Evolutionary conservation across 2,113 vertebrate genomes (phyloP).

Genomic region (Archocentrus centrarchus): DNA sequence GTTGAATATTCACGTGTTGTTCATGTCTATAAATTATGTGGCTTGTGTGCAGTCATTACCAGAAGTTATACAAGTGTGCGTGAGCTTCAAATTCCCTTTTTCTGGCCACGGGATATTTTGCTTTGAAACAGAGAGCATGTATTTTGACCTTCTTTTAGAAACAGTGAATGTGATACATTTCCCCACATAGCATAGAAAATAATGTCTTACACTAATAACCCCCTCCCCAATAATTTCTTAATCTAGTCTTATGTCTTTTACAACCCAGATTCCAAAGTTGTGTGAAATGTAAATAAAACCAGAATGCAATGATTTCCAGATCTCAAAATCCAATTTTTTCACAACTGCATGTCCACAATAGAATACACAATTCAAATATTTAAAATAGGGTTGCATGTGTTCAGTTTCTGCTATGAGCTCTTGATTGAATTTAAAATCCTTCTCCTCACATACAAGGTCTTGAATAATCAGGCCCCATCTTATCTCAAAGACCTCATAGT

Average conservation of each 20-base stretch:
- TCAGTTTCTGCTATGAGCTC: neutral
- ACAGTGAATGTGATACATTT: too few relatives aligned
- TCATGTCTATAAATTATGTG: neutral
- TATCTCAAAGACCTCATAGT: too few relatives aligned
- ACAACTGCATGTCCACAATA: too few relatives aligned
- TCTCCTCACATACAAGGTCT: too few relatives aligned
- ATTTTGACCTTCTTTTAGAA: too few relatives aligned
- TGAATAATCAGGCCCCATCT: too few relatives aligned
- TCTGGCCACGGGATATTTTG: neutral
- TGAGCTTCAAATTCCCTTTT: neutral
- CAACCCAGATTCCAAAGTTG: too few relatives aligned
- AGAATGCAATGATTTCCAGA: neutral
- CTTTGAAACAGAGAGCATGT: neutral
- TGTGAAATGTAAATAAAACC: neutral
- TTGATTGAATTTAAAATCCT: neutral
- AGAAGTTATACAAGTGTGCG: neutral
- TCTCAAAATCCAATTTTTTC: neutral
- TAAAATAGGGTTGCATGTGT: too few relatives aligned
- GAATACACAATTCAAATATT: too few relatives aligned
- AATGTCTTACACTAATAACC: too few relatives aligned
- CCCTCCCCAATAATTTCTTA: neutral
- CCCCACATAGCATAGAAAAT: too few relatives aligned
- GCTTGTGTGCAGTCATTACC: neutral
- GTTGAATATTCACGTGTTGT: neutral
- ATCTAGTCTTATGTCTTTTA: neutral